Percentiles rank a stretch among this genome's conserved stretches.
Conservation (phyloP, 2,888 invertebrate genomes). For the Melanchra persicariae region DNA sequence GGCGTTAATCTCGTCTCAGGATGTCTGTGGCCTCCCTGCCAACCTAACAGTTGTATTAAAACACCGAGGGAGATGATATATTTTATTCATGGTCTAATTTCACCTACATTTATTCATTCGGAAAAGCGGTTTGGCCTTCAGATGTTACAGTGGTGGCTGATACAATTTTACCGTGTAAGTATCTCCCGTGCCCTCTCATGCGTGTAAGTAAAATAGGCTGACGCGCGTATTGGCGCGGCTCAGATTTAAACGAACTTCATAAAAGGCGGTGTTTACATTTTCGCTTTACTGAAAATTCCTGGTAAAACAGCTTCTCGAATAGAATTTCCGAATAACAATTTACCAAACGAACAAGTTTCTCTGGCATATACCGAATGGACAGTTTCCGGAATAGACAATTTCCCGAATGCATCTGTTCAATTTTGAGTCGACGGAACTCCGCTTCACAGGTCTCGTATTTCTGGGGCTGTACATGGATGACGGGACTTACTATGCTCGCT, state of each 20-base stretch:
- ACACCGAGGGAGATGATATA: conserved; percentile 31
- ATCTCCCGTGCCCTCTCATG: conserved; percentile 41
- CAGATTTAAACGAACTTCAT: conserved; percentile 21
- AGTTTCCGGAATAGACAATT: conserved; percentile 34
- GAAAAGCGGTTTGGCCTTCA: conserved; percentile 49
- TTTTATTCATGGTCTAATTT: conserved; percentile 54
- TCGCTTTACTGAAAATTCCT: neutral
- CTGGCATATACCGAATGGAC: neutral
- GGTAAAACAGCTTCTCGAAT: neutral
- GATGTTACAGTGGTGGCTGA: conserved; percentile 39
- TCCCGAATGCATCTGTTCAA: conserved; percentile 51
- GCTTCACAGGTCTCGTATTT: conserved; percentile 8
- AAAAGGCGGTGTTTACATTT: conserved; percentile 26
- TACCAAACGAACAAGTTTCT: neutral
- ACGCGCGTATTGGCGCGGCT: conserved; percentile 45
- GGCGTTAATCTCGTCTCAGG: conserved; percentile 33
- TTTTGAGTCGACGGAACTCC: conserved; percentile 23
- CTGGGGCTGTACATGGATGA: neutral
- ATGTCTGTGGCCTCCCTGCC: conserved; percentile 21
- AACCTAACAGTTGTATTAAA: conserved; percentile 43
- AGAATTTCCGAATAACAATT: conserved; percentile 10
- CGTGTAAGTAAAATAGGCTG: conserved; percentile 59
- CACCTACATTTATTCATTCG: conserved; percentile 52
- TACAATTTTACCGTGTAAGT: conserved; percentile 48
- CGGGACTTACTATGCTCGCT: conserved; percentile 19